Evolutionary conservation across 2,888 invertebrate genomes (phyloP), one percentile per base, ranked within the genome.

Genomic region (Marasmarcha lunaedactyla): DNA sequence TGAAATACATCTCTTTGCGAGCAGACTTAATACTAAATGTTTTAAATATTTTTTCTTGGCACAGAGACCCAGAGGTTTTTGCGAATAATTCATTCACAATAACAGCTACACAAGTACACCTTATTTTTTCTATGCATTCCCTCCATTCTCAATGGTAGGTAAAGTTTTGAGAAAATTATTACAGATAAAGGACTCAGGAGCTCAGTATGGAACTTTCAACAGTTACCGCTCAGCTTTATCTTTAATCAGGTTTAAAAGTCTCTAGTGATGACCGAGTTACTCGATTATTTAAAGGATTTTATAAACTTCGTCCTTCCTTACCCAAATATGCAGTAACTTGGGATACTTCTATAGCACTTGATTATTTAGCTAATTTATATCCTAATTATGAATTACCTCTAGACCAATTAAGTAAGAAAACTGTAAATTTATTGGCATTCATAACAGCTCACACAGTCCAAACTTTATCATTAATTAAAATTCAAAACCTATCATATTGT

Each of bases 1-100:
- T 14, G 36, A 44, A 0, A 44, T 49, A 7, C 47, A 49, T 26
- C 30, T 49, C 13, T 51, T 47, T 36, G 47, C 49, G 2, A 40
- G 38, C 14, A 36, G 48, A 11, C n/a, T 41, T 1, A 50, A 48
- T 38, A 37, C 35, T 12, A 47, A 50, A 40, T 47, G 47, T 25
- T 1, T 9, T 4, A 42, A 14, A 11, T 47, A n/a, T 41, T 37
- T 26, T 46, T 4, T 41, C 46, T 2, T 49, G 46, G 47, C 40
- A 42, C 9, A 40, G 20, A 20, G 46, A 49, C 26, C 47, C 46
- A 1, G 38, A 42, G 9, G 45, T 47, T 14, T 43, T 15, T 15
- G 39, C 36, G 1, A 35, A 47, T 11, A 34, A 34, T 14, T 12
- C 34, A 5, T 34, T 34, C 9, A 34, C 34, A 13, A 13, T 34